Percentiles rank a stretch among this genome's conserved stretches.
These are phyloP conservation scores for Chloebia gouldiae DNA, from an alignment of 2,113 vertebrate genomes.

Conservation along the genomic window DNA sequence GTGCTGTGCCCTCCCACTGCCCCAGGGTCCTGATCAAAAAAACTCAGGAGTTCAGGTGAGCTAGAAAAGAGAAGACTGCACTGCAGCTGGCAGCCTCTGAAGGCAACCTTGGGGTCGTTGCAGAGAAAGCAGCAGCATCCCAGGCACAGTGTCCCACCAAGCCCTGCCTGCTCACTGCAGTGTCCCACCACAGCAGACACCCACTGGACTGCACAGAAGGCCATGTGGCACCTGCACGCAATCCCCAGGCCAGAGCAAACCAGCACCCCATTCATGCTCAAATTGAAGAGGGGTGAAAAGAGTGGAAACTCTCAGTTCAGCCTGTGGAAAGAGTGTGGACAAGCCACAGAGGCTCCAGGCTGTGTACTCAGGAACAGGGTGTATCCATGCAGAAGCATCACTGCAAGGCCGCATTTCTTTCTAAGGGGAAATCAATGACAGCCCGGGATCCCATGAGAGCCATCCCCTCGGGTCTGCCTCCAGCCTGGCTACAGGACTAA, in stretches of 20 bases:
- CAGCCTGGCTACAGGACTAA: not conserved
- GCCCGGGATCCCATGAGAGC: not conserved
- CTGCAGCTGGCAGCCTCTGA: not conserved
- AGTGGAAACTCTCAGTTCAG: not conserved
- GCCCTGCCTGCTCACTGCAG: not conserved
- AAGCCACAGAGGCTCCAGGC: not conserved
- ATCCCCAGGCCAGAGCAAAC: not conserved
- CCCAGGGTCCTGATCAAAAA: not conserved
- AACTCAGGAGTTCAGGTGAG: not conserved
- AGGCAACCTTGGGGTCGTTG: not conserved
- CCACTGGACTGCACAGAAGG: accelerated
- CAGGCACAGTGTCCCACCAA: not conserved
- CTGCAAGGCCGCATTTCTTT: not conserved
- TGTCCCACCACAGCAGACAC: not conserved
- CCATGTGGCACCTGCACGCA: not conserved
- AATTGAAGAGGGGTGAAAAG: not conserved
- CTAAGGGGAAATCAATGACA: not conserved
- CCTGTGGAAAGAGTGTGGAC: accelerated
- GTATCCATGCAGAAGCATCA: not conserved
- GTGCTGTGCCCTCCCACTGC: not conserved
- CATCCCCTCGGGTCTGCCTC: not conserved
- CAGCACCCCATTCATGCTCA: not conserved
- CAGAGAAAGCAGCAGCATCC: not conserved
- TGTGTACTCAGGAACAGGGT: not conserved
- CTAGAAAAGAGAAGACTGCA: not conserved